Percentiles rank a stretch among this genome's conserved stretches.
Conservation (phyloP, 2,888 invertebrate species). For the Euzetes globulus region DNA sequence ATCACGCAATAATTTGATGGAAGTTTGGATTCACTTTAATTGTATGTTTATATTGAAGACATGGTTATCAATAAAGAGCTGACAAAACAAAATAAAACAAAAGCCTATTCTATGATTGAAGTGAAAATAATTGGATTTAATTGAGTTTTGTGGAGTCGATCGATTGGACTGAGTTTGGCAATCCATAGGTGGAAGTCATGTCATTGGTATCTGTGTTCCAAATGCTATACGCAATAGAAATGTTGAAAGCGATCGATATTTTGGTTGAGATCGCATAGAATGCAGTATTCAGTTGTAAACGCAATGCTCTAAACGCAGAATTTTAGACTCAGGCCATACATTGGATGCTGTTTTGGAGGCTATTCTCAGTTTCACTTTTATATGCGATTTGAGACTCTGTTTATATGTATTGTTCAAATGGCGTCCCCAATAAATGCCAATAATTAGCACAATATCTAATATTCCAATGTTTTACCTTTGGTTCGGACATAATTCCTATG, state of each 20-base stretch:
- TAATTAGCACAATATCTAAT: slow-evolving; percentile 8
- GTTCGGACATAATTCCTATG: not conserved
- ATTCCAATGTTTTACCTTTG: not conserved
- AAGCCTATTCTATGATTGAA: too few species aligned
- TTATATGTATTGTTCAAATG: slow-evolving; percentile 1
- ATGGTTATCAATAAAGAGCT: too few species aligned
- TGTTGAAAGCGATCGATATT: slow-evolving; percentile 3
- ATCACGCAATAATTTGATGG: too few species aligned
- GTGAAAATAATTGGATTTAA: too few species aligned
- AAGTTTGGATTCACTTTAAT: too few species aligned
- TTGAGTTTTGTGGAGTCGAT: too few species aligned
- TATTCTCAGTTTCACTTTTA: slow-evolving; percentile 3
- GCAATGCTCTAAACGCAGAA: slow-evolving; percentile 17
- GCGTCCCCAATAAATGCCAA: slow-evolving; percentile 1
- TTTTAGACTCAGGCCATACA: not conserved
- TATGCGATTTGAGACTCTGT: not conserved
- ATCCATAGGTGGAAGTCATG: slow-evolving; percentile 5
- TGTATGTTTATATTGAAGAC: too few species aligned
- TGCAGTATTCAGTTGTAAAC: slow-evolving; percentile 5
- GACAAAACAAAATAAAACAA: too few species aligned
- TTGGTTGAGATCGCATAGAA: not conserved
- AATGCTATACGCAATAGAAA: slow-evolving; percentile 6
- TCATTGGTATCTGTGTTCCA: not conserved
- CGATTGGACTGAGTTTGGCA: too few species aligned
- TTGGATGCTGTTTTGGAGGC: not conserved